phyloP scores from a whole-genome alignment of 2,888 invertebrate genomes.

The Amorpha juglandis region DNA sequence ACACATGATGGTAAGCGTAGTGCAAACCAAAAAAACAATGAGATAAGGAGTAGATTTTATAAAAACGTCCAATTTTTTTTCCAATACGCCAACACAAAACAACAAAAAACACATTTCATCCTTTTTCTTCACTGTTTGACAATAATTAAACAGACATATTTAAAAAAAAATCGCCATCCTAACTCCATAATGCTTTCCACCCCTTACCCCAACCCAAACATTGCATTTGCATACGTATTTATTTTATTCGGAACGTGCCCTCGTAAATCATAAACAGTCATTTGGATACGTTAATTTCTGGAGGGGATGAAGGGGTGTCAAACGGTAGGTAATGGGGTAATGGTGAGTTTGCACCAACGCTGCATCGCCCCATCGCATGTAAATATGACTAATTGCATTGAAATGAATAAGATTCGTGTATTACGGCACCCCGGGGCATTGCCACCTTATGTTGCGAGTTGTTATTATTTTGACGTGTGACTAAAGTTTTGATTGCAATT shows the following conservation, averaged over 20 bases:
- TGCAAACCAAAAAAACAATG: no score
- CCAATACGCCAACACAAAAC: no score
- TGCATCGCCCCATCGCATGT: constrained; percentile 16
- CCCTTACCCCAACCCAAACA: constrained; percentile 47
- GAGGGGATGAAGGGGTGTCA: constrained; percentile 18
- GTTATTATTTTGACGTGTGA: not conserved
- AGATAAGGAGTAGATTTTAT: no score
- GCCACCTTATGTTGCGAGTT: constrained; percentile 8
- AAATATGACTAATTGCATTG: constrained; percentile 22
- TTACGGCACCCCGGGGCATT: constrained; percentile 13
- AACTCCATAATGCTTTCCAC: constrained; percentile 7
- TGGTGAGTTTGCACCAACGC: constrained; percentile 1
- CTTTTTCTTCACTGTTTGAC: not conserved
- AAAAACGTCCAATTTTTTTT: no score
- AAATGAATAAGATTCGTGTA: constrained; percentile 23
- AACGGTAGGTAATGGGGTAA: constrained; percentile 19
- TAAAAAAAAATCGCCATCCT: not conserved
- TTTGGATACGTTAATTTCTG: constrained; percentile 69
- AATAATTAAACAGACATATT: not conserved
- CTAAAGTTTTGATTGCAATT: constrained; percentile 5
- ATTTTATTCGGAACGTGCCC: constrained; percentile 37
- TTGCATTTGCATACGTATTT: constrained; percentile 40
- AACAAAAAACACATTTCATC: no score
- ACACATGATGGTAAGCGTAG: no score
- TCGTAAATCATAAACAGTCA: constrained; percentile 61